A percentile compares a stretch with the other conserved stretches of the same genome.
These are phyloP conservation scores for Pachymerium ferrugineum DNA, from an alignment of 2,888 invertebrate species.

Conservation along the genomic window DNA sequence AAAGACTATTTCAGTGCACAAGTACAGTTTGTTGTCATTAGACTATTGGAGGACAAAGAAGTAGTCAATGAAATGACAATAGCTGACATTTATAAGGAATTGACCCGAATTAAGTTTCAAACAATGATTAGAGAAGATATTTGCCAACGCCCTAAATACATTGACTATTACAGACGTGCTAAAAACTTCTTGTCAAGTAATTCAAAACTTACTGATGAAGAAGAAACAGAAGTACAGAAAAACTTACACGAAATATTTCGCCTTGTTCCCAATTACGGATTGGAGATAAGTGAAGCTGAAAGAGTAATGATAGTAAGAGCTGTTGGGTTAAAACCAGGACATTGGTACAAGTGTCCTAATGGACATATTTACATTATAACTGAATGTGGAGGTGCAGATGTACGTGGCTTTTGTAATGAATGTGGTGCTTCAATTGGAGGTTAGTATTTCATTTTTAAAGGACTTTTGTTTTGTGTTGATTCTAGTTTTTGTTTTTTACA, in stretches of 20 bases:
- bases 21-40: not conserved
- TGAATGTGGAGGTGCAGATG: slow-evolving; percentile 48
- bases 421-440: slow-evolving; percentile 45
- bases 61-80: slow-evolving; percentile 1
- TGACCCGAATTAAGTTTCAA: not conserved
- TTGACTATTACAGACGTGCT: not conserved
- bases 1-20: not conserved
- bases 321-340: slow-evolving; percentile 52
- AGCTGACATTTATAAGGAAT: not conserved
- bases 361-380: slow-evolving; percentile 46
- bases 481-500: too few relatives aligned
- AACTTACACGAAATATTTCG: too few relatives aligned
- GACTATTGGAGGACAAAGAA: not conserved
- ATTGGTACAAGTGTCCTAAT: slow-evolving; percentile 49
- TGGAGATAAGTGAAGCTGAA: slow-evolving; percentile 50
- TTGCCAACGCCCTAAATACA: not conserved
- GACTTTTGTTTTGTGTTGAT: too few relatives aligned
- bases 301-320: slow-evolving; percentile 55
- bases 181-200: not conserved
- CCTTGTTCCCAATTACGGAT: not conserved
- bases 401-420: slow-evolving; percentile 44
- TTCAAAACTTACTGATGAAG: not conserved
- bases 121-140: too few relatives aligned
- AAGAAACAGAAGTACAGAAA: not conserved
- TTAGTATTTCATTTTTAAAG: too few relatives aligned